phyloP scores from a whole-genome alignment of 1,140 invertebrate genomes.

The Pseudomyrmex concolor region DNA sequence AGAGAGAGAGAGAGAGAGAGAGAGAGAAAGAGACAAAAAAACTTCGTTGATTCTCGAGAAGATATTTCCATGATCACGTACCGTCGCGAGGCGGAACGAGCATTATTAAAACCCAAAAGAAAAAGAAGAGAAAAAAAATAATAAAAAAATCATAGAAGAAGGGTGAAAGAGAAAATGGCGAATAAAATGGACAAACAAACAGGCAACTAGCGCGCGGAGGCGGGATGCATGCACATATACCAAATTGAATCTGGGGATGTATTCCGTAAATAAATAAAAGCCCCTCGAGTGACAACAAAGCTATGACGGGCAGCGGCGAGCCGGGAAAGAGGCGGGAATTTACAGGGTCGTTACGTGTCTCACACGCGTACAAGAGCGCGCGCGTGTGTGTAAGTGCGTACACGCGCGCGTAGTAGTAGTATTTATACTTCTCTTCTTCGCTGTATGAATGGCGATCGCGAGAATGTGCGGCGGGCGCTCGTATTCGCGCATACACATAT shows the following conservation, averaged over 20 bases:
- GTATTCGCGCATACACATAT: slow-evolving; percentile 63
- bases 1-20: too few relatives aligned
- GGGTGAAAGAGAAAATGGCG: slow-evolving; percentile 41
- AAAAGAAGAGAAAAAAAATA: slow-evolving; percentile 13
- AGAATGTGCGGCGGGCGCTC: slow-evolving; percentile 66
- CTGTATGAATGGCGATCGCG: slow-evolving; percentile 76
- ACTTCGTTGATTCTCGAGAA: not conserved
- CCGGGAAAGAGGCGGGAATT: slow-evolving; percentile 29
- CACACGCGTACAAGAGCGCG: not conserved
- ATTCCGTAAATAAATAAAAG: slow-evolving; percentile 81
- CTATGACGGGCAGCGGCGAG: slow-evolving; percentile 10
- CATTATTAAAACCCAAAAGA: slow-evolving; percentile 21
- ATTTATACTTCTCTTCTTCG: slow-evolving; percentile 73
- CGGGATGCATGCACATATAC: slow-evolving; percentile 39
- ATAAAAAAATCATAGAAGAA: slow-evolving; percentile 7
- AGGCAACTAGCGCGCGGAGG: slow-evolving; percentile 40
- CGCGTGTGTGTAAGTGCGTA: not conserved
- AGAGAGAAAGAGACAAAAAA: too few relatives aligned
- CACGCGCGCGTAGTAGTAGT: slow-evolving; percentile 56
- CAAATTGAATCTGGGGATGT: slow-evolving; percentile 77
- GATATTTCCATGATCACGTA: slow-evolving; percentile 33
- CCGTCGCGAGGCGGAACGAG: not conserved
- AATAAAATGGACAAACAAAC: slow-evolving; percentile 62
- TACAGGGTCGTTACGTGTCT: slow-evolving; percentile 64
- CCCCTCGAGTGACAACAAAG: slow-evolving; percentile 52